Conservation (phyloP, 2,888 invertebrate species). For the Trypoxylon attenuatum region DNA sequence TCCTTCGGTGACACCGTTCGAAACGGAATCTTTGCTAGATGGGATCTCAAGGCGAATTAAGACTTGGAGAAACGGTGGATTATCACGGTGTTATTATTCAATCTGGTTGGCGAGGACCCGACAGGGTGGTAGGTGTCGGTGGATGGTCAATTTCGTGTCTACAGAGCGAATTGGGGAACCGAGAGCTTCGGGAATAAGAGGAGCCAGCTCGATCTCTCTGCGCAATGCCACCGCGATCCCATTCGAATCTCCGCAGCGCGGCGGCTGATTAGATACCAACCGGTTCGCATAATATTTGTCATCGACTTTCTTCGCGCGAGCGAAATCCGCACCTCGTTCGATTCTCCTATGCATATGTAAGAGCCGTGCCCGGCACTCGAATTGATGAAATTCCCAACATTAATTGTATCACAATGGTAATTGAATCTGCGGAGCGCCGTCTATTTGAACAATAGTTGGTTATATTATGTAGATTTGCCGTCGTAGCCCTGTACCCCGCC, state of each 20-base stretch:
- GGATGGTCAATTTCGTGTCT: too few relatives aligned
- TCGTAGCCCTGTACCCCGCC: slow-evolving; percentile 60
- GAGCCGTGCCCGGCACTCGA: slow-evolving; percentile 71
- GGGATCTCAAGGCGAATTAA: too few relatives aligned
- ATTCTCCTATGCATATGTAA: slow-evolving; percentile 74
- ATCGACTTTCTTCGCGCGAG: slow-evolving; percentile 56
- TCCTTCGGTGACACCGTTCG: too few relatives aligned
- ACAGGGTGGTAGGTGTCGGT: too few relatives aligned
- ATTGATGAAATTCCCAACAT: slow-evolving; percentile 75
- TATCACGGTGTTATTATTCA: too few relatives aligned
- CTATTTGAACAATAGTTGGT: slow-evolving; percentile 75
- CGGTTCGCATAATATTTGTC: slow-evolving; percentile 55
- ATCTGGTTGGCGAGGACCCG: too few relatives aligned
- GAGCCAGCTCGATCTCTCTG: too few relatives aligned
- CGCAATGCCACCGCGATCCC: too few relatives aligned
- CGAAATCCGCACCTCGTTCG: slow-evolving; percentile 67
- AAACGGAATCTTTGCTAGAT: too few relatives aligned
- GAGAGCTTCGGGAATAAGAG: too few relatives aligned
- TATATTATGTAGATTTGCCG: slow-evolving; percentile 75
- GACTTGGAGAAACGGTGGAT: too few relatives aligned
- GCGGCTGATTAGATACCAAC: slow-evolving; percentile 43
- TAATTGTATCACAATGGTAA: slow-evolving; percentile 75
- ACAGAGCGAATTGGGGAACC: too few relatives aligned
- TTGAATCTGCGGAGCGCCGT: slow-evolving; percentile 74
- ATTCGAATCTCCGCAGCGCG: background rate